Evolutionary conservation across 2,888 invertebrate species (phyloP), one percentile per base, ranked within the genome.

Genomic region (Dolomedes plantarius): DNA sequence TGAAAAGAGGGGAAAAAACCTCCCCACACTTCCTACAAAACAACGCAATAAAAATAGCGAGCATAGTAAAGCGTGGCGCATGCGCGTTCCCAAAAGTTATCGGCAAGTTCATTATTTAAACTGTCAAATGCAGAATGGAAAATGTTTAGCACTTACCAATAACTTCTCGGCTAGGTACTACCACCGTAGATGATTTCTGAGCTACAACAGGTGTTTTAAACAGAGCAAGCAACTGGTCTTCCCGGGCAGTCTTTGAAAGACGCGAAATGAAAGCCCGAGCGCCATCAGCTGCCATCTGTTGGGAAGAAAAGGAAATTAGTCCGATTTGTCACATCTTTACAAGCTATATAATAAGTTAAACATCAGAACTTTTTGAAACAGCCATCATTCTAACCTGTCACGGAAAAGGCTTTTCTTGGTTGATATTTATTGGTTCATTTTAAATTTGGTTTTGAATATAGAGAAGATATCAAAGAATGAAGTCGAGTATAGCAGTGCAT

Each of bases 201-300:
- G 27, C 29, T 56, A 62, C 69, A 75, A 74, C 85, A 86, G 85
- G 74, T 86, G 85, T 32, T 39, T 74, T 39, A 32, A 86, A 62
- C 79, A 79, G 36, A 9, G 85, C 50, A 64, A 74, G 85, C 64
- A 86, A 86, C 78, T 78, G 85, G 69, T 86, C 75, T 56, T 69
- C 69, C 78, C 46, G 62, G 23, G 72, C 46, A 41, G 65, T 50
- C 32, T 78, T 69, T 5, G 74, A 69, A 64, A 86, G 74, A 16
- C 41, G 62, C 11, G 68, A 50, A 9, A 86, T 68, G 13, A 79
- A 68, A 29, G 56, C 56, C 50, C 77, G 64, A 28, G 68, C 29
- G 31, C 50, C 85, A 65, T 62, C 67, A 72, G 50, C 68, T 56
- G 85, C 79, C 85, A 86, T 86, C 85, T 86, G 64, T 74, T 67